Evolutionary conservation across 2,113 vertebrate species (phyloP).

Genomic region (Lagopus muta): DNA sequence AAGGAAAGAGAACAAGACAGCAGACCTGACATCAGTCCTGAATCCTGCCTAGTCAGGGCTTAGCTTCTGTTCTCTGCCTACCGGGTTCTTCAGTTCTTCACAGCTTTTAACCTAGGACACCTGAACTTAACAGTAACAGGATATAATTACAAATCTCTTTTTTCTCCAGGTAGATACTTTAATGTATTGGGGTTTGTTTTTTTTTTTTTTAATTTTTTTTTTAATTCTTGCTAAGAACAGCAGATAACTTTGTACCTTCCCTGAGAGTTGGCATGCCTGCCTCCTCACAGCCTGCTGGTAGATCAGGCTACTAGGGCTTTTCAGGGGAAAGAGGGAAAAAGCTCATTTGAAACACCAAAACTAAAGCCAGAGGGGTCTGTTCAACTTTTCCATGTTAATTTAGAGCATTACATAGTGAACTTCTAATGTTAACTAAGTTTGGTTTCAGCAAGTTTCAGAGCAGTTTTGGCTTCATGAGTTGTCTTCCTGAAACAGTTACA

Average conservation of each 20-base stretch:
- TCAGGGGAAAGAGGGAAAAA: not conserved
- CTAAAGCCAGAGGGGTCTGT: not conserved
- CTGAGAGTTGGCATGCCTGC: not conserved
- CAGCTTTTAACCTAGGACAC: not conserved
- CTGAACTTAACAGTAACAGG: not conserved
- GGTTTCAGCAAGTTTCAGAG: not conserved
- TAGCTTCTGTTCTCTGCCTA: not conserved
- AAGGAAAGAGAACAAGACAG: not conserved
- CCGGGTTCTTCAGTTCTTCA: not conserved
- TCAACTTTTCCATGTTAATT: not conserved
- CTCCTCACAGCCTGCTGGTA: not conserved
- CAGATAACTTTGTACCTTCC: not conserved
- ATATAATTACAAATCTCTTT: not conserved
- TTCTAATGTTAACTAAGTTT: fast-evolving
- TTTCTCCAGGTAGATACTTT: not conserved
- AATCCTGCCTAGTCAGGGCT: not conserved
- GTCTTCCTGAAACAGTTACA: not conserved
- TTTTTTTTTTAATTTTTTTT: too few relatives aligned
- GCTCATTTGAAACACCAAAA: not conserved
- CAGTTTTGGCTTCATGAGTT: not conserved
- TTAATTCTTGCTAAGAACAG: not conserved
- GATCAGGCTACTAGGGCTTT: not conserved
- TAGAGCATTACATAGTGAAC: not conserved
- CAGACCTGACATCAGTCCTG: not conserved
- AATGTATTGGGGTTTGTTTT: too few relatives aligned